phyloP scores from a whole-genome alignment of 2,888 invertebrate genomes.

The Seira musarum region DNA sequence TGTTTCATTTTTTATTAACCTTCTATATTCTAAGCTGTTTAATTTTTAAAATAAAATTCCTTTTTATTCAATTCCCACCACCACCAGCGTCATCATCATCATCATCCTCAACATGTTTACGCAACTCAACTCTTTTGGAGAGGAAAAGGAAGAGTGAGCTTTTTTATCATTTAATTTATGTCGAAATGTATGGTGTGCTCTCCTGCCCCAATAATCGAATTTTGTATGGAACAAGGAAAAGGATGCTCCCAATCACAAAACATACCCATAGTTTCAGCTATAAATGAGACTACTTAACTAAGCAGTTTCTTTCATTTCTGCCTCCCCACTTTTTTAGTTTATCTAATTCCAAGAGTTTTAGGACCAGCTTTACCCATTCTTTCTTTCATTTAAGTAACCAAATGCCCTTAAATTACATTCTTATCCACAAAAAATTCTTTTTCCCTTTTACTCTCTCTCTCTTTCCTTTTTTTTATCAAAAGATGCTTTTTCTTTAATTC shows the following conservation, averaged over 20 bases:
- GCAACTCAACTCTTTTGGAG: neutral
- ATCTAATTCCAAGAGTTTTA: neutral
- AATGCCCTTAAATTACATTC: slow-evolving; percentile 47
- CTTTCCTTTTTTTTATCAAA: slow-evolving; percentile 9
- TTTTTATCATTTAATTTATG: neutral
- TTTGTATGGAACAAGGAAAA: slow-evolving; percentile 48
- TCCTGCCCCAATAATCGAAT: slow-evolving; percentile 45
- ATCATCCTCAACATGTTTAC: too few species aligned
- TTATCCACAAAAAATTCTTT: slow-evolving; percentile 31
- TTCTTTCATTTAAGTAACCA: slow-evolving; percentile 32
- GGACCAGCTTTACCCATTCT: slow-evolving; percentile 17
- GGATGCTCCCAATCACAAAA: slow-evolving; percentile 50
- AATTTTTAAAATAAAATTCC: too few species aligned
- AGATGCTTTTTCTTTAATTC: slow-evolving; percentile 17
- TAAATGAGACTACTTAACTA: neutral
- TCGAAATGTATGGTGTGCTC: neutral
- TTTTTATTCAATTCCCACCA: too few species aligned
- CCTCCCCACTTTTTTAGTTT: slow-evolving; percentile 16
- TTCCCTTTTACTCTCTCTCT: neutral
- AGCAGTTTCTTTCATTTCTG: neutral
- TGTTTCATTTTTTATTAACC: too few species aligned
- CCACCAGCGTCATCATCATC: too few species aligned
- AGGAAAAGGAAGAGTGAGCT: too few species aligned
- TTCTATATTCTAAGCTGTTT: too few species aligned
- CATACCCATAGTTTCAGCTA: slow-evolving; percentile 1